A percentile compares a stretch with the other conserved stretches of the same genome.
Conservation (phyloP, 2,797 vertebrate genomes). For the Melanotaenia boesemani region DNA sequence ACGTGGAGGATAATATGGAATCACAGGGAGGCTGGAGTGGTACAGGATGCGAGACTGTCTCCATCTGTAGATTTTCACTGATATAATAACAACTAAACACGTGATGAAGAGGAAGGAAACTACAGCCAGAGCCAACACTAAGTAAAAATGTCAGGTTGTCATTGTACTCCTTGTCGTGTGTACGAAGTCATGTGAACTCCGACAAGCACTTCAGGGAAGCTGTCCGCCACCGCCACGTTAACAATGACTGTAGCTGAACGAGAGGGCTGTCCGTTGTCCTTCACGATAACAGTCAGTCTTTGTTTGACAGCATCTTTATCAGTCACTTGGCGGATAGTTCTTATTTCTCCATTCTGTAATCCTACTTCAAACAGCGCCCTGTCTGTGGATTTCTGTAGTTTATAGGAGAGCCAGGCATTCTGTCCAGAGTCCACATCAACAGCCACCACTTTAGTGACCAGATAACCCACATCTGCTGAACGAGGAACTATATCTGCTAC, state of each 20-base stretch:
- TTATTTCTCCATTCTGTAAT: constrained; percentile 77
- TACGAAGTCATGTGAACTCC: no score
- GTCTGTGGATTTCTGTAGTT: constrained; percentile 80
- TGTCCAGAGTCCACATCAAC: constrained; percentile 79
- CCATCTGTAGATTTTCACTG: no score
- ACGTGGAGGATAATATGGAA: constrained; percentile 68
- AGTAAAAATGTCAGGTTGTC: no score
- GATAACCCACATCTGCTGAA: no score
- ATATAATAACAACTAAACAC: no score
- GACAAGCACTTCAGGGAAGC: no score
- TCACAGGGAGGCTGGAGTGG: constrained; percentile 56
- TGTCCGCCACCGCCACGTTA: constrained; percentile 63
- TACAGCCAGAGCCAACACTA: no score
- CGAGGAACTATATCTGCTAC: no score
- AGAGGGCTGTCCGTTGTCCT: constrained; percentile 82
- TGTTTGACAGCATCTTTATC: constrained; percentile 66
- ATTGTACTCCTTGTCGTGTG: no score
- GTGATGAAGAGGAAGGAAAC: no score
- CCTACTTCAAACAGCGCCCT: constrained; percentile 78
- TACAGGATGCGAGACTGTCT: constrained; percentile 53
- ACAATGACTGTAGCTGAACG: constrained; percentile 78
- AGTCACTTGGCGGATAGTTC: constrained; percentile 72
- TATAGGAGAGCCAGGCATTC: constrained; percentile 77
- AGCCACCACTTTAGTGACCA: constrained; percentile 86
- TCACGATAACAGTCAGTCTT: constrained; percentile 63